Evolutionary conservation across 2,797 vertebrate species (phyloP).

Genomic region (Sorex maritimensis): DNA sequence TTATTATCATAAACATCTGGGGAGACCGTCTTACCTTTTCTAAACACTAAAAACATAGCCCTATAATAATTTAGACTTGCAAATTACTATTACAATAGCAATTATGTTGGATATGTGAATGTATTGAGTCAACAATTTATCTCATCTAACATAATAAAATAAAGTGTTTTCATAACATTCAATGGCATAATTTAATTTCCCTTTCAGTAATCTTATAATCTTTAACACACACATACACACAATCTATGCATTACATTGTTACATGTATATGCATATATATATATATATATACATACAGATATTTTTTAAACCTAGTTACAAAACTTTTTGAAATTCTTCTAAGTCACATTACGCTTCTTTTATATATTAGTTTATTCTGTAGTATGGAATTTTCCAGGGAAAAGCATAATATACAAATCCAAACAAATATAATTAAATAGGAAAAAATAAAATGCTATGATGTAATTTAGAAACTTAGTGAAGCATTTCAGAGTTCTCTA

Average conservation of each 20-base stretch:
- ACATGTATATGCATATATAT: no score
- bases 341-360: slow-evolving; percentile 64
- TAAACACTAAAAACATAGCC: background rate
- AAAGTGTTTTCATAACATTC: background rate
- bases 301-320: background rate
- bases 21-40: background rate
- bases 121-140: background rate
- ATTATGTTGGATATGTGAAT: background rate
- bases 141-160: background rate
- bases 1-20: background rate
- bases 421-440: background rate
- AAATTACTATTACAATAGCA: background rate
- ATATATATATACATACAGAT: no score
- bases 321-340: slow-evolving; percentile 65
- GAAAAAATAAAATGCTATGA: slow-evolving; percentile 51
- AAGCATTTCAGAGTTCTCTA: slow-evolving; percentile 52
- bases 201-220: no score
- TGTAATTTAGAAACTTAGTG: slow-evolving; percentile 69
- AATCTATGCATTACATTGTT: no score
- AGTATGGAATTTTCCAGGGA: slow-evolving; percentile 59
- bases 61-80: background rate
- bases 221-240: no score
- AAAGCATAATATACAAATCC: slow-evolving; percentile 68
- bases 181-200: no score
- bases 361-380: slow-evolving; percentile 56